Evolutionary conservation across 2,797 vertebrate genomes (phyloP).

Genomic region (Syndactyla subalaris): DNA sequence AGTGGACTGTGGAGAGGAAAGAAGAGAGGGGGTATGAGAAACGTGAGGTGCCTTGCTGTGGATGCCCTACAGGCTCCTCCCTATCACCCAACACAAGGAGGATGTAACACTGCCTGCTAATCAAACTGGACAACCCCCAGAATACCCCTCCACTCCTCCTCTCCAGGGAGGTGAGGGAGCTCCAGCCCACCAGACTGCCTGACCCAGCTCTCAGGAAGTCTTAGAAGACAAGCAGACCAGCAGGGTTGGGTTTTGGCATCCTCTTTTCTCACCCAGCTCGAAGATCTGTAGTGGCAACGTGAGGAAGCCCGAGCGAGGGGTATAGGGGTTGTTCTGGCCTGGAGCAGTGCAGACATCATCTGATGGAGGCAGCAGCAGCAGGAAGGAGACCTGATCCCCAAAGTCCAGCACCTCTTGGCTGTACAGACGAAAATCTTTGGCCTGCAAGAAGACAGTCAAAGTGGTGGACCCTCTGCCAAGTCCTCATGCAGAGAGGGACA

Average conservation of each 20-base stretch:
- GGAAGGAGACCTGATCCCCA: conserved; percentile 88
- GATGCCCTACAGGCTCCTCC: background rate
- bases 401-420: conserved; percentile 92
- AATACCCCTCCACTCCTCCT: background rate
- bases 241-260: background rate
- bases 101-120: background rate
- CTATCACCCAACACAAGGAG: background rate
- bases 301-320: conserved; percentile 86
- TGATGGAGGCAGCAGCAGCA: conserved; percentile 89
- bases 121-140: background rate
- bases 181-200: background rate
- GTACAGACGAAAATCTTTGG: conserved; percentile 90
- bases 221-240: background rate
- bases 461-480: background rate
- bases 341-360: conserved; percentile 91
- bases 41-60: background rate
- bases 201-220: background rate
- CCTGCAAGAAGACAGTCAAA: conserved; percentile 71
- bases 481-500: background rate
- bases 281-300: conserved; percentile 91
- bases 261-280: conserved; percentile 84
- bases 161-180: background rate
- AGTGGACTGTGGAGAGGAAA: conserved; percentile 81
- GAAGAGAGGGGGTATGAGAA: background rate
- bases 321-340: conserved; percentile 89